Base-by-base conservation (phyloP, 2,113 vertebrate genomes). In the Nesogale talazaci region DNA sequence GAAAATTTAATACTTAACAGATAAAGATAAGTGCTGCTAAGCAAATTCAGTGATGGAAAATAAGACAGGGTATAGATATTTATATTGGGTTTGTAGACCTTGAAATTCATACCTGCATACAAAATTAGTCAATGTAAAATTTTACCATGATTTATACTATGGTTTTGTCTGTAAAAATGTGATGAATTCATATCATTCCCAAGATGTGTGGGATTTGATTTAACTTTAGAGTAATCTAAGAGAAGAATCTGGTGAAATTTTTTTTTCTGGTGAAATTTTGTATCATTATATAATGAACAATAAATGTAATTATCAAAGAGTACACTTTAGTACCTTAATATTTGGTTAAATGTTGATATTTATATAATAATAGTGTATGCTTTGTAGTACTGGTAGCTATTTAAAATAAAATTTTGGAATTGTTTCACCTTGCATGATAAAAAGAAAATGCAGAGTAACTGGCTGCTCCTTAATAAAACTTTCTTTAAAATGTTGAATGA, bases 101-200 rank as follows among this genome's bases (percentile, higher is more conserved):
- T 70, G 12, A 88, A 83, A 52, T 40, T 27, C 42, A 46, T 11
- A n/a, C 6, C 5, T 3, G 38, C 12, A 75, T 67, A 67, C 17
- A 94, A 81, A 91, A 81, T 75, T 57, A 90, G 65, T 57, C 3
- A 76, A 27, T 74, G 67, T 40, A 56, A 82, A 57, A 23, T 31
- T n/a, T 25, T 93, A 77, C 23, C 17, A 59, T 46, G 63, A 83
- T 70, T 70, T 70, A 34, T 20, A 34, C n/a, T 19, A n/a, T 34
- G n/a, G 3, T 83, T 87, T 77, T 83, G 2, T 15, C 27, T 56
- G 12, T 27, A 20, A 38, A 87, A 61, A 12, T 63, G 17, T 77
- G 36, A 83, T 77, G 59, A 61, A 22, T 9, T 78, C 17, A 69
- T 2, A 34, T 63, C 17, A 22, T 52, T 78, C 6, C 4, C 31